These are phyloP conservation scores for Cyprinus carpio DNA, from an alignment of 2,113 vertebrate species.

Conservation along the genomic window DNA sequence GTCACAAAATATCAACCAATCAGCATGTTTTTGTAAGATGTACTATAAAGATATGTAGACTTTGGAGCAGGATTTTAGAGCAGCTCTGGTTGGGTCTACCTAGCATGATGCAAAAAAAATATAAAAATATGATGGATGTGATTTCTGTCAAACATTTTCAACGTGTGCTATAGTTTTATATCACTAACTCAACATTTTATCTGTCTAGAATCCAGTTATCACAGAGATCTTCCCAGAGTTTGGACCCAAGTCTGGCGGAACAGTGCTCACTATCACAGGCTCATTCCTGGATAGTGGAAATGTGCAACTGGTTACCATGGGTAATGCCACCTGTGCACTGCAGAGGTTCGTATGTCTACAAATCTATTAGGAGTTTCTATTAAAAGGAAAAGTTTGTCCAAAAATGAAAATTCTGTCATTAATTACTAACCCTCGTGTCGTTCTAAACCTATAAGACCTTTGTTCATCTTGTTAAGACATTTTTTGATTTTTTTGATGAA, in stretches of 20 bases:
- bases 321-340: conserved; percentile 81
- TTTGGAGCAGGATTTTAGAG: background rate
- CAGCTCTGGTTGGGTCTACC: background rate
- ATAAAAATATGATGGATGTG: background rate
- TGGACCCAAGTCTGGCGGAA: conserved; percentile 90
- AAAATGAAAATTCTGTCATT: too few species aligned
- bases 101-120: background rate
- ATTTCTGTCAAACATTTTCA: background rate
- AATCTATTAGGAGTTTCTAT: background rate
- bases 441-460: too few species aligned
- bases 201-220: conserved; percentile 84
- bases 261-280: conserved; percentile 87
- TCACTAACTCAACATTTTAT: conserved; percentile 11
- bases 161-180: background rate
- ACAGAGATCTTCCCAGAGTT: conserved; percentile 86
- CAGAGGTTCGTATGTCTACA: conserved; percentile 79
- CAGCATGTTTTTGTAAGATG: background rate
- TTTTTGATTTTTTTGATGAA: too few species aligned
- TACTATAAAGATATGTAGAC: background rate
- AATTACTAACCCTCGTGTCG: too few species aligned
- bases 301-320: conserved; percentile 83
- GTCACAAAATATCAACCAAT: background rate
- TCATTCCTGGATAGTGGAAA: conserved; percentile 86
- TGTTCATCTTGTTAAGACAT: too few species aligned
- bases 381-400: too few species aligned